Percentiles rank a stretch among this genome's conserved stretches.
Conservation (phyloP, 2,888 invertebrate genomes). For the Abrostola tripartita region DNA sequence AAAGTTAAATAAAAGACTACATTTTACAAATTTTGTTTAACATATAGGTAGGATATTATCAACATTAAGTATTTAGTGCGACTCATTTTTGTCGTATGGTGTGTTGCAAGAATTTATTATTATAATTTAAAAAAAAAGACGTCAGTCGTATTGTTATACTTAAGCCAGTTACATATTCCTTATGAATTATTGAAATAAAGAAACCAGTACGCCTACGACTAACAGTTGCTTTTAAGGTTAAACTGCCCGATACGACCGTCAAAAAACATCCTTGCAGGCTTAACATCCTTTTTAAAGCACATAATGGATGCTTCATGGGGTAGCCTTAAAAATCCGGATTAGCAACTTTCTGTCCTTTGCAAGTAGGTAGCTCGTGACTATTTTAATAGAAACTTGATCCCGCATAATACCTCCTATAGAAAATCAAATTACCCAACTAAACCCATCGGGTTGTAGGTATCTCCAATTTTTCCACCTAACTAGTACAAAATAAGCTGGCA, state of each 20-base stretch:
- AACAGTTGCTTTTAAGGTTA: conserved; percentile 1
- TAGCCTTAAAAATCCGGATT: neutral
- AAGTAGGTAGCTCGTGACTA: too few relatives aligned
- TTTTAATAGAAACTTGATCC: too few relatives aligned
- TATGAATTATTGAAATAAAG: neutral
- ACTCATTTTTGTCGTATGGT: neutral
- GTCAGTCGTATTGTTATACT: neutral
- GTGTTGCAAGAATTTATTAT: too few relatives aligned
- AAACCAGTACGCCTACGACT: conserved; percentile 4
- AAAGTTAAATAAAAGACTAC: conserved; percentile 26
- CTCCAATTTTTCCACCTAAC: conserved; percentile 44
- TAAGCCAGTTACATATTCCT: neutral
- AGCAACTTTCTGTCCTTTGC: neutral
- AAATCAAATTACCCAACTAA: neutral
- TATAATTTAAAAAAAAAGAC: too few relatives aligned
- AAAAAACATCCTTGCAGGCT: conserved; percentile 4
- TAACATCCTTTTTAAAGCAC: conserved; percentile 1
- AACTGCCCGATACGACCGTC: conserved; percentile 2
- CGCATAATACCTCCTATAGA: neutral
- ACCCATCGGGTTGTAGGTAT: conserved; percentile 26
- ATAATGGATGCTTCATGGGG: neutral
- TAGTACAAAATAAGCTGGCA: conserved; percentile 69
- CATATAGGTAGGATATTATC: neutral
- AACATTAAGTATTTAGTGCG: neutral
- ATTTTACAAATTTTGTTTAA: neutral